Evolutionary conservation across 2,888 invertebrate species (phyloP), one percentile per base, ranked within the genome.

Genomic region (Xanthorhoe designata): DNA sequence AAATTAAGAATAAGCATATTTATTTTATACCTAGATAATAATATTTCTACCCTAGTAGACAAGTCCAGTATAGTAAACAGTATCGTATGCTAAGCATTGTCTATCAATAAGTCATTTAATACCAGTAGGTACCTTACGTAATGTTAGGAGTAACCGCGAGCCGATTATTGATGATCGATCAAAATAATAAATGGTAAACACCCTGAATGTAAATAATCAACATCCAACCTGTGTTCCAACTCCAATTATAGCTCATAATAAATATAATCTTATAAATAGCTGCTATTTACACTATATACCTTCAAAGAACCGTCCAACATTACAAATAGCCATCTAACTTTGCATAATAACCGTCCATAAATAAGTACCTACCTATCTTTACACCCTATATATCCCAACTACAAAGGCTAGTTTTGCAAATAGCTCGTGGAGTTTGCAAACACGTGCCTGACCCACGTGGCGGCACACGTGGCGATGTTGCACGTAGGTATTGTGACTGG

Each of bases 391-490:
- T 55, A 45, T 45, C 24, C 24, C 24, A 50, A 58, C 49, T 35
- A 38, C 50, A 59, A 59, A 50, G 50, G 19, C 32, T 29, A 29
- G 29, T 13, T 32, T 50, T 35, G 58, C n/a, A 19, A 51, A 51
- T 50, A 59, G 35, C 35, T 59, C 8, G 38, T 29, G 45, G 19
- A 57, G 45, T 42, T 62, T 42, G 51, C 42, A 42, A 24, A 42
- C 62, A 66, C 60, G 64, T 64, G 64, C 1, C 50, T n/a, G n/a
- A 53, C 17, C 45, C 61, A 61, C 65, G 65, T 65, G 61, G 9
- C 51, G 24, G 9, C 13, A 47, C 64, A 59, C 65, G 66, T 66
- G 66, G 47, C 52, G 9, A 57, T 63, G 45, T 13, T 61, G 17
- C 57, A 52, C n/a, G 38, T 53, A 55, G 52, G 57, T 58, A 54